These are phyloP conservation scores for Capitella teleta DNA, from an alignment of 1,140 invertebrate species.

Conservation along the genomic window DNA sequence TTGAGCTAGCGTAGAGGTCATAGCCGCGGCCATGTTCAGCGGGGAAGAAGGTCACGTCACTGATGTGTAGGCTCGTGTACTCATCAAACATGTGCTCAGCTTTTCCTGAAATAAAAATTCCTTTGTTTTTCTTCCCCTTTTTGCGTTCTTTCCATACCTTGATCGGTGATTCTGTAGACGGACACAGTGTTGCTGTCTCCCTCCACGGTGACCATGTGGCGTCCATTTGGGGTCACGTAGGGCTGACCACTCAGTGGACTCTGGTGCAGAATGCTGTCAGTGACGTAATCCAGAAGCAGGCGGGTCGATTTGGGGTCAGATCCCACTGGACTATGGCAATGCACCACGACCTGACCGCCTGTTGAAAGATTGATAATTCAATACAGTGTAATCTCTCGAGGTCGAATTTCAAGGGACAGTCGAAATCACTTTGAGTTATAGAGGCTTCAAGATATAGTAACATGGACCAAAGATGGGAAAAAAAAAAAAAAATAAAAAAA, in stretches of 20 bases:
- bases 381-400: background rate
- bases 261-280: slow-evolving; percentile 60
- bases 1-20: slow-evolving; percentile 61
- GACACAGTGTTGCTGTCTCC: slow-evolving; percentile 56
- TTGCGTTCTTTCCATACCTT: slow-evolving; percentile 25
- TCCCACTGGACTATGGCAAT: background rate
- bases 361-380: slow-evolving; percentile 39
- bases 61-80: slow-evolving; percentile 63
- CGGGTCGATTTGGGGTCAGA: slow-evolving; percentile 41
- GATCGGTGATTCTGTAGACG: slow-evolving; percentile 55
- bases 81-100: slow-evolving; percentile 64
- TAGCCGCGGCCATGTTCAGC: slow-evolving; percentile 63
- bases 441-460: no score
- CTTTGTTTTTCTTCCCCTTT: background rate
- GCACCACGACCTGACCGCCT: slow-evolving; percentile 36
- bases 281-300: slow-evolving; percentile 63
- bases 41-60: slow-evolving; percentile 65
- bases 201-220: slow-evolving; percentile 59
- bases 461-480: no score
- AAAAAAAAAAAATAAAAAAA: no score
- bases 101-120: slow-evolving; percentile 16
- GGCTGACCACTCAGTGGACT: slow-evolving; percentile 55
- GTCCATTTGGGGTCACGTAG: slow-evolving; percentile 59
- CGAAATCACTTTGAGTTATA: no score
- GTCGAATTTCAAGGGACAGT: no score